Base-by-base conservation (phyloP, 2,113 vertebrate species). In the Leptocoma aspasia region DNA sequence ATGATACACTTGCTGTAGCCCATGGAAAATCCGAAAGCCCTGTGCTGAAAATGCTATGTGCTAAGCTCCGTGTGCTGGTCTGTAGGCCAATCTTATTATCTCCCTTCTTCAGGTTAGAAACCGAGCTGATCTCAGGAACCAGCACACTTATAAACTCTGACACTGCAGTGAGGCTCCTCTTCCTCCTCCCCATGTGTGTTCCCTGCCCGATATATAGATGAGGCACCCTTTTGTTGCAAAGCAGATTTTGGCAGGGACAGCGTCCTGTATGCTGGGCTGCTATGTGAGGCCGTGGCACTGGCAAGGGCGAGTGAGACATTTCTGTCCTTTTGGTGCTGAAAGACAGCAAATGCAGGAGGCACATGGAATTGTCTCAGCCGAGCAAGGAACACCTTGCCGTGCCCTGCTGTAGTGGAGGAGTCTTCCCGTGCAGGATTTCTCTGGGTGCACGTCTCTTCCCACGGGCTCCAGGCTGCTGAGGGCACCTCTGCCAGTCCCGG, bases 311-410 rank as follows among this genome's bases (percentile, higher is more conserved):
- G 16, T 1, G 10, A 15, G 33, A 8, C 5, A 12, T 94, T 96
- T 82, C 95, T 96, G 97, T 95, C 86, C 94, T 98, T 96, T 59
- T 22, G 84, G 86, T 45, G 94, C 95, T 92, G 96, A 96, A 97
- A 97, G 87, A 95, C 75, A 86, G 76, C 68, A 66, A 61, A 88
- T 86, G 92, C 82, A 26, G 50, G 89, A 92, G 83, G 66, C 53
- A 18, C 0, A 8, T 49, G 76, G 92, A 93, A 82, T 79, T 60
- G 79, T 76, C 30, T 85, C 73, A 44, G 85, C 73, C 19, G 45
- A 78, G 60, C 56, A 13, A 35, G 52, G 89, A 90, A 23, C 86
- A 19, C 78, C 73, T 57, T 10, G 57, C 81, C 27, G 59, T 45
- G n/a, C 79, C 35, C 60, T 21, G 72, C 86, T 76, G 86, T 85